Evolutionary conservation across 2,888 invertebrate genomes (phyloP).

Genomic region (Drosophila histrio): DNA sequence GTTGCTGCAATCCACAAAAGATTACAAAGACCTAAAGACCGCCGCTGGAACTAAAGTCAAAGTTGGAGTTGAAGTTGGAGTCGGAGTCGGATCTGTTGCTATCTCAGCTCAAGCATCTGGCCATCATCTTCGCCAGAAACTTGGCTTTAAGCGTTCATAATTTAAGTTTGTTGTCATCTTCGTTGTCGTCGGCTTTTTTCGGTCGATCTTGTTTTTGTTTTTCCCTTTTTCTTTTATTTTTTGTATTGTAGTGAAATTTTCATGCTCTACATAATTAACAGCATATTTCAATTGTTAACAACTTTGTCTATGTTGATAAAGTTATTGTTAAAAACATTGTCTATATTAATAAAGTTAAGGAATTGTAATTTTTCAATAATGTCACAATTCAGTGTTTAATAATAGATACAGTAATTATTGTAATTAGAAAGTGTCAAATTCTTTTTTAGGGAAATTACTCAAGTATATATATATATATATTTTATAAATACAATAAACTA

Average conservation of each 20-base stretch:
- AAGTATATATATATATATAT: background rate
- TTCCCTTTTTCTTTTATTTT: background rate
- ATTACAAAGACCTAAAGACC: slow-evolving; percentile 18
- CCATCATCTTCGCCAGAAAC: slow-evolving; percentile 73
- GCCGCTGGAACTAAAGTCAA: slow-evolving; percentile 34
- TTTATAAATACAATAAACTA: too few species aligned
- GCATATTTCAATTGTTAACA: background rate
- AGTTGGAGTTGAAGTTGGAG: slow-evolving; percentile 33
- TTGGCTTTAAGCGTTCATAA: slow-evolving; percentile 68
- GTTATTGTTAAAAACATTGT: background rate
- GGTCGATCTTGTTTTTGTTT: slow-evolving; percentile 9
- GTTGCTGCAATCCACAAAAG: slow-evolving; percentile 24
- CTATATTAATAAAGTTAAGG: background rate
- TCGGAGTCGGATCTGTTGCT: slow-evolving; percentile 25
- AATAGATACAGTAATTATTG: background rate
- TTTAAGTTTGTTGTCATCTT: slow-evolving; percentile 69
- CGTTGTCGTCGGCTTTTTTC: slow-evolving; percentile 52
- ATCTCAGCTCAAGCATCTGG: slow-evolving; percentile 59
- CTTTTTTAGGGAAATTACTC: too few species aligned
- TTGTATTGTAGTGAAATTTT: slow-evolving; percentile 39
- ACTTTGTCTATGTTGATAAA: background rate
- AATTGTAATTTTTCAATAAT: background rate
- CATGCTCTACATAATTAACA: background rate
- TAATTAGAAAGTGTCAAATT: too few species aligned
- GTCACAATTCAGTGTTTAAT: background rate